phyloP scores from a whole-genome alignment of 2,113 vertebrate species.

The Pteruthius melanotis region DNA sequence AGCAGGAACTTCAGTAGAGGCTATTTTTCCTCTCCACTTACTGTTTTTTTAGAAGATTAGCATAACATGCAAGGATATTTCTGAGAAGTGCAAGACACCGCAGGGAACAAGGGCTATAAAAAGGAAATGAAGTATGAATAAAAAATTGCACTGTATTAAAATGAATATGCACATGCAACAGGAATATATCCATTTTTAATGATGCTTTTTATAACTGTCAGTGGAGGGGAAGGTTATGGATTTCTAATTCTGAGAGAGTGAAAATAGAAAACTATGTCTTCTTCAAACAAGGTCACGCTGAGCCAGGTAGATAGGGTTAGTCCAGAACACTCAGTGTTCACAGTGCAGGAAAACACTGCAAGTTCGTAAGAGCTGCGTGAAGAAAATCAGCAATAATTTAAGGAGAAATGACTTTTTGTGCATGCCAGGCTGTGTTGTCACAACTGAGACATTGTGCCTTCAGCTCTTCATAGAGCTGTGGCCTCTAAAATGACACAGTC shows the following conservation, averaged over 20 bases:
- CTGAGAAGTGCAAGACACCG: background rate
- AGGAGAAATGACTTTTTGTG: background rate
- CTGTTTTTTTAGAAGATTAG: background rate
- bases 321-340: background rate
- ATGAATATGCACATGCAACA: background rate
- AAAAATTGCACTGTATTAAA: constrained; percentile 10
- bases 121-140: constrained; percentile 13
- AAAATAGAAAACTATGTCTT: background rate
- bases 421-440: background rate
- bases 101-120: background rate
- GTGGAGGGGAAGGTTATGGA: background rate
- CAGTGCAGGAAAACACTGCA: background rate
- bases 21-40: background rate
- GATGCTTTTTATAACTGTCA: background rate
- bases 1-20: background rate
- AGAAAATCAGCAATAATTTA: background rate
- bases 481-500: background rate
- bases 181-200: background rate
- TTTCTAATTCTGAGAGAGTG: background rate
- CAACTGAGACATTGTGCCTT: background rate
- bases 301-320: background rate
- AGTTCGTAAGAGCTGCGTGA: background rate
- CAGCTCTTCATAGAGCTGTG: background rate
- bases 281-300: background rate
- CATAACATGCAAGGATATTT: background rate